phyloP scores from a whole-genome alignment of 2,888 invertebrate species.

The Calephelis perditalis region DNA sequence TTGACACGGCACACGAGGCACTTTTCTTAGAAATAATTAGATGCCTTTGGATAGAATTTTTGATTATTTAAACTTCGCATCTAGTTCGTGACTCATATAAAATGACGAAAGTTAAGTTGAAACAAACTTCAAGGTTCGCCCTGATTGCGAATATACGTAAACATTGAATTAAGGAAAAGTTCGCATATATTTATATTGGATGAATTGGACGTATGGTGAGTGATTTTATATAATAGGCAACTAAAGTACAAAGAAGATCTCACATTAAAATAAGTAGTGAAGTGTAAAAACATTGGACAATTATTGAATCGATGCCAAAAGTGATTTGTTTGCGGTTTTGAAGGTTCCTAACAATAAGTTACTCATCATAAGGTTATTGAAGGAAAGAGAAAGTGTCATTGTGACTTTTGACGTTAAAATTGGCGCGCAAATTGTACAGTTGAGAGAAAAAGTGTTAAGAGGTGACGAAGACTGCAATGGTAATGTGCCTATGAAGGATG shows the following conservation, averaged over 20 bases:
- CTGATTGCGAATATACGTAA: constrained; percentile 41
- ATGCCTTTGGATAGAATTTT: constrained; percentile 35
- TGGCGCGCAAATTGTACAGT: constrained; percentile 17
- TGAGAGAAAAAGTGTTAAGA: constrained; percentile 13
- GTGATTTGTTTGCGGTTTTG: constrained; percentile 30
- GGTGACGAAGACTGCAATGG: constrained; percentile 32
- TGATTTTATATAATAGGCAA: constrained; percentile 19
- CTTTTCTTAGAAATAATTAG: constrained; percentile 38
- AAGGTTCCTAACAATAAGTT: constrained; percentile 36
- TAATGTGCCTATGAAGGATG: constrained; percentile 60
- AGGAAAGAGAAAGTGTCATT: constrained; percentile 25
- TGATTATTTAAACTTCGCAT: constrained; percentile 41
- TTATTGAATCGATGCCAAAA: constrained; percentile 42
- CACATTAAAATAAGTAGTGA: constrained; percentile 20
- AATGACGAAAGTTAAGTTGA: constrained; percentile 77
- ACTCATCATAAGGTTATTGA: constrained; percentile 33
- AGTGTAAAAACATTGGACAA: constrained; percentile 35
- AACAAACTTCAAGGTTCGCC: constrained; percentile 48
- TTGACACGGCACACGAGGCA: constrained; percentile 45
- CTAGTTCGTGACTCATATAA: constrained; percentile 62
- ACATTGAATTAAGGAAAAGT: constrained; percentile 45
- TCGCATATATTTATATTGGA: constrained; percentile 38
- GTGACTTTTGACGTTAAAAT: constrained; percentile 12
- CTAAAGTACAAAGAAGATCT: constrained; percentile 26
- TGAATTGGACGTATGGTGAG: constrained; percentile 24